Evolutionary conservation across 23 tunicate species (phyloP).

Genomic region (Halocynthia aurantium): DNA sequence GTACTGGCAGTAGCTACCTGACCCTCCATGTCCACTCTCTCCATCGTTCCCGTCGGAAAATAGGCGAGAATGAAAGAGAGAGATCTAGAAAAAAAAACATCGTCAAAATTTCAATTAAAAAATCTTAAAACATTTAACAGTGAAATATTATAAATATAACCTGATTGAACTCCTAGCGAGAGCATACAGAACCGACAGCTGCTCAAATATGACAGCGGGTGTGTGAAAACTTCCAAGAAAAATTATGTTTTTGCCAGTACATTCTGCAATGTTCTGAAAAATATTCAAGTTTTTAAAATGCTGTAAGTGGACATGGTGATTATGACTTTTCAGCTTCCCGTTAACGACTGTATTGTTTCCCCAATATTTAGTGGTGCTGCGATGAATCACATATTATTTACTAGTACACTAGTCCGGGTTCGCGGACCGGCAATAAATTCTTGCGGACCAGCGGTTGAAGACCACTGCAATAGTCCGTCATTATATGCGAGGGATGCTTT

Average conservation of each 20-base stretch:
- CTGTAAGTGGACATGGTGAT: too few species aligned
- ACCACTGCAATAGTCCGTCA: too few species aligned
- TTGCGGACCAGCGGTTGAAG: too few species aligned
- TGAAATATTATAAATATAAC: neutral
- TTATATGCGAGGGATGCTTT: too few species aligned
- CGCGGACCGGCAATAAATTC: too few species aligned
- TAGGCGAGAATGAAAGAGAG: constrained; percentile 69
- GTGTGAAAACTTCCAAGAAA: constrained; percentile 83
- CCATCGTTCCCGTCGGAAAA: constrained; percentile 92
- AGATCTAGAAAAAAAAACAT: constrained; percentile 23
- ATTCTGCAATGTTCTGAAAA: constrained; percentile 47
- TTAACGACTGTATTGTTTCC: too few species aligned
- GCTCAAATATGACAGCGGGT: constrained; percentile 66
- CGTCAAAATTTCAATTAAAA: neutral
- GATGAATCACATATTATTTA: too few species aligned
- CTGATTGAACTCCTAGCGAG: constrained; percentile 48
- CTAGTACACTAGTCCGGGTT: too few species aligned
- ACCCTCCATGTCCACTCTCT: constrained; percentile 78
- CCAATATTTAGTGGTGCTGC: too few species aligned
- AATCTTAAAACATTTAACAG: neutral
- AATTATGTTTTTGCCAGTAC: constrained; percentile 55
- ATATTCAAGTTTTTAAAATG: neutral
- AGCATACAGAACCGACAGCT: constrained; percentile 55
- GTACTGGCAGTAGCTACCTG: constrained; percentile 85
- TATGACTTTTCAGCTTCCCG: too few species aligned